Evolutionary conservation across 1,140 invertebrate genomes (phyloP).

Genomic region (Drosophila kanapiae): DNA sequence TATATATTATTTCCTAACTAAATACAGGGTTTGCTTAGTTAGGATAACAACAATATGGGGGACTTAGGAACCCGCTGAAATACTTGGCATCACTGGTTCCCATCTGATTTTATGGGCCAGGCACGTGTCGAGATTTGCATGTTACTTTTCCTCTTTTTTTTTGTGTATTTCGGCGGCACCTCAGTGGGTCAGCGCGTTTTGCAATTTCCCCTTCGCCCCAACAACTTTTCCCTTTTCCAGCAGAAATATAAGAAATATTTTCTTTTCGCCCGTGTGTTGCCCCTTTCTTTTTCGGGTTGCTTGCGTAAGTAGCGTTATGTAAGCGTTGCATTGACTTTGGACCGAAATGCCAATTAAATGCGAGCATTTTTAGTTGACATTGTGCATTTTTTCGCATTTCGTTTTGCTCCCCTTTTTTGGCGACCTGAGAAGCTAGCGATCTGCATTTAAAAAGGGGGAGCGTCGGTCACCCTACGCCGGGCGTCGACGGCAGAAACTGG

Average conservation of each 20-base stretch:
- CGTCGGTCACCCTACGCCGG: constrained; percentile 36
- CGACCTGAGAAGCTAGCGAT: constrained; percentile 35
- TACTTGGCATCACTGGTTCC: constrained; percentile 1
- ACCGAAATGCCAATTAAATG: constrained; percentile 52
- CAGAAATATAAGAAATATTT: constrained; percentile 35
- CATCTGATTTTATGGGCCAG: constrained; percentile 6
- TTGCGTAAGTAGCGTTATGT: constrained; percentile 73
- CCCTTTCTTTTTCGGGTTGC: constrained; percentile 18
- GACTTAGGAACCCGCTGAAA: neutral
- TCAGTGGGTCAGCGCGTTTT: constrained; percentile 36
- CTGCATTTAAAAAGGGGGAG: constrained; percentile 8
- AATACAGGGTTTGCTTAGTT: neutral
- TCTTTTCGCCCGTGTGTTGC: constrained; percentile 15
- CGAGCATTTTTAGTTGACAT: constrained; percentile 57
- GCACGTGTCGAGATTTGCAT: constrained; percentile 38
- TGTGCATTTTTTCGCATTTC: constrained; percentile 49
- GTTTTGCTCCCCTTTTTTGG: constrained; percentile 8
- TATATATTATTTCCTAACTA: neutral
- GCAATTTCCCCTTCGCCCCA: constrained; percentile 26
- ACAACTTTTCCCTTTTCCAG: constrained; percentile 26
- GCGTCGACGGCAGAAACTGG: constrained; percentile 9
- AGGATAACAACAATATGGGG: constrained; percentile 5
- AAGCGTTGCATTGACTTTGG: constrained; percentile 79
- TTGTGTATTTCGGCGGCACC: constrained; percentile 2
- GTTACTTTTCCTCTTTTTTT: neutral